Conservation (phyloP, 37 sponge, comb jelly and placozoan genomes). For the Beroe forskalii region DNA sequence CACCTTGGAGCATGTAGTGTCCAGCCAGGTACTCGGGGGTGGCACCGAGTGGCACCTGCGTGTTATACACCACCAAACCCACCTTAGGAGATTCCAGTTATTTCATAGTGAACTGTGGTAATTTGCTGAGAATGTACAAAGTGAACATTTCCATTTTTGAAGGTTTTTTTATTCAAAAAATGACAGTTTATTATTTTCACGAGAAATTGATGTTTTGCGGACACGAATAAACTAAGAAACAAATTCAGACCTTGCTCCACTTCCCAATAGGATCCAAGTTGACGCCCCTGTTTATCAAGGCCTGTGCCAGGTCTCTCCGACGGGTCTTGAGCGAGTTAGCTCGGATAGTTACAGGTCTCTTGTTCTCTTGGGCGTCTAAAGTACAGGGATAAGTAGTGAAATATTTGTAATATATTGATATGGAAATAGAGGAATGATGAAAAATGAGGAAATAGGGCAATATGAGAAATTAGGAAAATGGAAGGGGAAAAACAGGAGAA, state of each 20-base stretch:
- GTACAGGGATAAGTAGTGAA: no score
- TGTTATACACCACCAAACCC: constrained; percentile 94
- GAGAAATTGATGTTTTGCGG: no score
- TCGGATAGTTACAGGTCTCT: constrained; percentile 91
- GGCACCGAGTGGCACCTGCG: constrained; percentile 95
- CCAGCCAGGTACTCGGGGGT: constrained; percentile 98
- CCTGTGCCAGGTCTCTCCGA: constrained; percentile 91
- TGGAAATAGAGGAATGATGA: no score
- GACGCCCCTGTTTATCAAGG: constrained; percentile 91
- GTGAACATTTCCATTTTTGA: no score
- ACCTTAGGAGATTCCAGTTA: constrained; percentile 84
- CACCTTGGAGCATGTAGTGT: constrained; percentile 97
- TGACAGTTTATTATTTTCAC: background rate
- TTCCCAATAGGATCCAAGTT: constrained; percentile 96
- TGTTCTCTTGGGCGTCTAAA: constrained; percentile 90
- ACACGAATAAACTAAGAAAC: no score
- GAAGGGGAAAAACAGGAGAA: background rate
- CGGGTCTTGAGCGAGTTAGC: constrained; percentile 92
- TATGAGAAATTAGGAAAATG: background rate
- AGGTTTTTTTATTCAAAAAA: background rate
- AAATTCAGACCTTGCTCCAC: constrained; percentile 81
- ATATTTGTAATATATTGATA: constrained; percentile 68
- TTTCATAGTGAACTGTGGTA: background rate
- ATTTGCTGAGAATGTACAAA: background rate
- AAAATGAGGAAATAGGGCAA: background rate